Percentiles rank a stretch among this genome's conserved stretches.
phyloP scores from a whole-genome alignment of 2,797 vertebrate species.

The Hydrocynus forskahlii region DNA sequence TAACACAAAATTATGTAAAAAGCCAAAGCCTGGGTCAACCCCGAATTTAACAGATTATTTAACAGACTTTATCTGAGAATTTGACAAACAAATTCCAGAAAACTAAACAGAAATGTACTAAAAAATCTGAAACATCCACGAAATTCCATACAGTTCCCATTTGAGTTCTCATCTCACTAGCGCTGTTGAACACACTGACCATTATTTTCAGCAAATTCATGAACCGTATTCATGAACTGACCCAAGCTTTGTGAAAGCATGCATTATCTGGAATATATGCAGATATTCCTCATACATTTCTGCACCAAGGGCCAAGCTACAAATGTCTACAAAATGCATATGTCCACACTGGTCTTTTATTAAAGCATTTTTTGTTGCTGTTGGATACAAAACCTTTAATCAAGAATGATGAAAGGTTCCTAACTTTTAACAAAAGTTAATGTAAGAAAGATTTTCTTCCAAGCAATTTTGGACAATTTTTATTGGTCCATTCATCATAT shows the following conservation, averaged over 20 bases:
- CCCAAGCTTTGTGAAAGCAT: conserved; percentile 32
- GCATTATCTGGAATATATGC: conserved; percentile 27
- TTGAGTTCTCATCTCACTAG: no score
- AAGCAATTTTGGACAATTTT: no score
- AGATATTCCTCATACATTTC: conserved; percentile 39
- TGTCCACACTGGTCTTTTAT: not conserved
- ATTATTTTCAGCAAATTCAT: not conserved
- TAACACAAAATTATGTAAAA: not conserved
- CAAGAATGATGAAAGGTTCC: no score
- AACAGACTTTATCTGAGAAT: not conserved
- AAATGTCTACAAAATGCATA: not conserved
- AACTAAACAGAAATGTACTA: no score
- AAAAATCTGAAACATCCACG: no score
- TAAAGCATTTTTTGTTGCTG: not conserved
- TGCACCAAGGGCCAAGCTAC: conserved; percentile 34
- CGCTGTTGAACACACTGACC: no score
- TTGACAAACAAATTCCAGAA: no score
- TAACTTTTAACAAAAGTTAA: no score
- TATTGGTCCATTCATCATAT: no score
- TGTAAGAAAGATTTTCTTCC: no score
- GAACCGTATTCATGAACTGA: conserved; percentile 3
- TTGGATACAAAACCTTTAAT: no score
- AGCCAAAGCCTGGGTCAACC: not conserved
- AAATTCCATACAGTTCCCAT: no score
- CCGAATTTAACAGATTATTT: not conserved